phyloP scores from a whole-genome alignment of 1,140 invertebrate species.

The Drosophila arizonae region DNA sequence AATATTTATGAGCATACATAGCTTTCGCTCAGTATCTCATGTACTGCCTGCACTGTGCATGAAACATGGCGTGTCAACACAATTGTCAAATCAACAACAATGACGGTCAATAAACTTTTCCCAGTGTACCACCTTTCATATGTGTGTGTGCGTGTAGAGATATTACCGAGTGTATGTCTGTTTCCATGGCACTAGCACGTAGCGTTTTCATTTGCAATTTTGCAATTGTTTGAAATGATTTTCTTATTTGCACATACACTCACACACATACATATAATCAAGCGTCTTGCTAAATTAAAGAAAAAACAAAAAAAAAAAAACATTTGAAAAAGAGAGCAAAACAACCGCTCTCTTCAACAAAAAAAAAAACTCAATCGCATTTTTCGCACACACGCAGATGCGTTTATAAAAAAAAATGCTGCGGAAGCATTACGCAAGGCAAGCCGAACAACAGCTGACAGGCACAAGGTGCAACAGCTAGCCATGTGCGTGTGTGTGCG shows the following conservation, averaged over 20 bases:
- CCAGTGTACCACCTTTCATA: conserved; percentile 30
- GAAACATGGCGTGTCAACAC: conserved; percentile 57
- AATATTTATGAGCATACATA: conserved; percentile 16
- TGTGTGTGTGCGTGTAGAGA: background rate
- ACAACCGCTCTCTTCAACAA: conserved; percentile 1
- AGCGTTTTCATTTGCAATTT: conserved; percentile 65
- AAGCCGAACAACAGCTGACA: conserved; percentile 41
- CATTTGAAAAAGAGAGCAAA: conserved; percentile 32
- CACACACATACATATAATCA: background rate
- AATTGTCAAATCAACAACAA: conserved; percentile 77
- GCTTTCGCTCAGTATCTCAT: background rate
- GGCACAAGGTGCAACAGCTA: conserved; percentile 48
- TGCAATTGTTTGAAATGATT: conserved; percentile 66
- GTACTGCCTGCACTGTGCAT: conserved; percentile 46
- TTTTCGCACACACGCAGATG: conserved; percentile 22
- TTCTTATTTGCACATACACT: conserved; percentile 34
- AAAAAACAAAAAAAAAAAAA: conserved; percentile 9
- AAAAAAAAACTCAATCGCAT: conserved; percentile 4
- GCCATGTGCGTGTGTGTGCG: conserved; percentile 14
- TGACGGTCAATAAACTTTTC: conserved; percentile 78
- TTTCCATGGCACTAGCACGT: conserved; percentile 46
- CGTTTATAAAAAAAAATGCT: conserved; percentile 43
- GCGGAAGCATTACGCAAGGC: conserved; percentile 56
- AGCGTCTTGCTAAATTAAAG: conserved; percentile 37
- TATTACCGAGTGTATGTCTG: conserved; percentile 1